Evolutionary conservation across 2,113 vertebrate species (phyloP), one percentile per base, ranked within the genome.

Genomic region (Peromyscus californicus): DNA sequence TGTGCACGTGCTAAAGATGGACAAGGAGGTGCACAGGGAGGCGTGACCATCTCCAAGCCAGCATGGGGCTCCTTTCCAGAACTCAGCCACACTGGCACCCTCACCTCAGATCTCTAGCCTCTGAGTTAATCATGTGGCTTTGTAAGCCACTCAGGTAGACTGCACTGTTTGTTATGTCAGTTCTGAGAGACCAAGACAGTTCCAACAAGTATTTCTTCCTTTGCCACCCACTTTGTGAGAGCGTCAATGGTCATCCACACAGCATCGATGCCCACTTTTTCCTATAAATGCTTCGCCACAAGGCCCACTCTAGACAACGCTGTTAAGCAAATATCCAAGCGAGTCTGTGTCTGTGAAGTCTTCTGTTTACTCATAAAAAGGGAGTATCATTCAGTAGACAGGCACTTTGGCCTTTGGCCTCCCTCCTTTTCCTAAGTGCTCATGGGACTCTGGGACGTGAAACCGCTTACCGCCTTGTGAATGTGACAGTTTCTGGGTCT

Each of bases 11-110:
- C 48, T 29, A 12, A 79, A 61, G 36, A 63, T 51, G 83, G 90
- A 7, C 1, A 36, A 0, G 3, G 9, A 78, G 36, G 19, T 21
- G 19, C 48, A 22, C 1, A 19, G 24, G 7, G 26, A 93, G 39
- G 45, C 21, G 13, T 33, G 26, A 31, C 51, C 16, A 4, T 31
- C 39, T 21, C 2, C 33, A 54, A 11, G 17, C n/a, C 33, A 90
- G 17, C 3, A 21, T 29, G 59, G 22, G 33, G 57, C 11, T 19
- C 51, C 33, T 69, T 5, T 13, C 39, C 9, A 42, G 48, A 11
- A 17, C 3, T 63, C 16, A 70, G 42, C 24, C 87, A 36, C 16
- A 33, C 29, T 39, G 78, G 24, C n/a, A 36, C 22, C 21, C 75
- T 26, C 22, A 11, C 2, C 29, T 21, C 45, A 22, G 76, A 89